These are phyloP conservation scores for Corythornis cristatus DNA, from an alignment of 2,113 vertebrate genomes.

Conservation along the genomic window DNA sequence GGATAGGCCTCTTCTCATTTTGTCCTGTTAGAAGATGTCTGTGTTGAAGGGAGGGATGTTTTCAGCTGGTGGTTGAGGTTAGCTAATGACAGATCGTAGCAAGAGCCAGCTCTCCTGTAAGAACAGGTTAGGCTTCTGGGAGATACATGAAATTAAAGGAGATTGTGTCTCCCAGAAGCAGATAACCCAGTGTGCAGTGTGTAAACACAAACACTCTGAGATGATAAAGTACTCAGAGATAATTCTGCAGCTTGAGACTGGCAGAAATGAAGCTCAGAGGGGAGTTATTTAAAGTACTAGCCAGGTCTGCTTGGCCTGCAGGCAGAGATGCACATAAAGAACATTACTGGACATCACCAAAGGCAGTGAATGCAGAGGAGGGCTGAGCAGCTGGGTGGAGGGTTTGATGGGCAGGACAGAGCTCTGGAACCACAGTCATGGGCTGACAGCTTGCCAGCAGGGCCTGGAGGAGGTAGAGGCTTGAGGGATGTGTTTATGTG, in stretches of 20 bases:
- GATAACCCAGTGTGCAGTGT: slow-evolving; percentile 2
- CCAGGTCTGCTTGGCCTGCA: not conserved
- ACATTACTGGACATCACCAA: not conserved
- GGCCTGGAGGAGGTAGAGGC: not conserved
- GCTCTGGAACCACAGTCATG: fast-evolving
- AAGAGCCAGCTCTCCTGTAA: not conserved
- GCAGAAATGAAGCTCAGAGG: not conserved
- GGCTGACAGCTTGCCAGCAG: not conserved
- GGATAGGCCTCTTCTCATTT: not conserved
- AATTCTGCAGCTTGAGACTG: slow-evolving; percentile 15
- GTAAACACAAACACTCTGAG: slow-evolving; percentile 2
- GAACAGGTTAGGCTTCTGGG: slow-evolving; percentile 8
- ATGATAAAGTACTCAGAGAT: not conserved
- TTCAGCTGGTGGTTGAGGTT: not conserved
- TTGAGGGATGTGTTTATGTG: not conserved
- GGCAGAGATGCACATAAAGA: not conserved
- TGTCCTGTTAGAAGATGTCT: not conserved
- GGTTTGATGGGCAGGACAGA: not conserved
- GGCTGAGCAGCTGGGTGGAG: not conserved
- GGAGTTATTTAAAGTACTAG: not conserved
- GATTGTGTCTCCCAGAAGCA: slow-evolving; percentile 45
- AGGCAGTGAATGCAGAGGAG: not conserved
- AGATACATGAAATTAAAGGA: slow-evolving; percentile 41
- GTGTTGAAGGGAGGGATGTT: not conserved
- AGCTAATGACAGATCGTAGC: slow-evolving; percentile 17